Conservation (phyloP, 2,888 invertebrate species). For the Netelia inedita region DNA sequence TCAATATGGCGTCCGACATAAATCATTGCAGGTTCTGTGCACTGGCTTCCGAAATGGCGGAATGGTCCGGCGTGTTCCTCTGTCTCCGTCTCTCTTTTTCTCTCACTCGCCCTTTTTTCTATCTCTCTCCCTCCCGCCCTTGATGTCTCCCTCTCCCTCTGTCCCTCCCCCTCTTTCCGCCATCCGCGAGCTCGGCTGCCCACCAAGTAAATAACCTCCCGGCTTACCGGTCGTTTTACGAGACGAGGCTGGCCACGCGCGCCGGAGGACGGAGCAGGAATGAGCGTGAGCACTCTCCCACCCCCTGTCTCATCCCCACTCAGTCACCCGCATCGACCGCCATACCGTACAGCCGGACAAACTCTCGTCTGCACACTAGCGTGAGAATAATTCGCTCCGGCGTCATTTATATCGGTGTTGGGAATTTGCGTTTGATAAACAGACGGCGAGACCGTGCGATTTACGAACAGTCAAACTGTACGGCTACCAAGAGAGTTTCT, state of each 20-base stretch:
- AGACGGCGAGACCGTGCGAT: constrained; percentile 15
- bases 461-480: constrained; percentile 31
- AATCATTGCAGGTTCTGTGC: constrained; percentile 70
- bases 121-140: constrained; percentile 52
- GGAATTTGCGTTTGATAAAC: constrained; percentile 57
- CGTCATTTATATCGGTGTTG: constrained; percentile 49
- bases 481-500: not conserved
- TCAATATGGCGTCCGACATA: constrained; percentile 71
- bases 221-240: constrained; percentile 76
- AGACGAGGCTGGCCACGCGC: constrained; percentile 65
- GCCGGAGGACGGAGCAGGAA: constrained; percentile 45
- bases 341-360: constrained; percentile 37
- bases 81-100: constrained; percentile 53
- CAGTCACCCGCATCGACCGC: constrained; percentile 13
- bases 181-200: constrained; percentile 38
- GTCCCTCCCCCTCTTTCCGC: constrained; percentile 54
- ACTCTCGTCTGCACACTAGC: constrained; percentile 49
- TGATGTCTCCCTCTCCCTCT: constrained; percentile 45
- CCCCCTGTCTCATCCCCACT: not conserved
- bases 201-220: constrained; percentile 65
- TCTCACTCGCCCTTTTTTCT: constrained; percentile 60
- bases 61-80: constrained; percentile 52
- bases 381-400: constrained; percentile 53
- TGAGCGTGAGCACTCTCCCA: constrained; percentile 19
- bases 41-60: constrained; percentile 61